phyloP scores from a whole-genome alignment of 2,888 invertebrate genomes.

The Acanthosepion lycidas region DNA sequence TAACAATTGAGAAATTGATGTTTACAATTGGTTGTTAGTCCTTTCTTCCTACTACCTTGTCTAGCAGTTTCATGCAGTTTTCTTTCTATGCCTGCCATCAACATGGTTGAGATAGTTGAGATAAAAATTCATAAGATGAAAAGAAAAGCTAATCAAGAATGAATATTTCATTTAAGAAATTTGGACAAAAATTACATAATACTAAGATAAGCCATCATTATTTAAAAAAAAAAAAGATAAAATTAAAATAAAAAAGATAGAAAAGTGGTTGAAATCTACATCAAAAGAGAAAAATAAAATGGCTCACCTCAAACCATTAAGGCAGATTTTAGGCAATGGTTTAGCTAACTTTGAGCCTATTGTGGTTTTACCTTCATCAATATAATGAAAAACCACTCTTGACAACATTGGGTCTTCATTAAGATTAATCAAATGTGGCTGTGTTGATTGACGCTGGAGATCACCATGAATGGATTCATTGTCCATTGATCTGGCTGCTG shows the following conservation, averaged over 20 bases:
- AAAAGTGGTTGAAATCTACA: not conserved
- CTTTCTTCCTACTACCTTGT: too few relatives aligned
- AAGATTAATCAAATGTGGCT: conserved; percentile 72
- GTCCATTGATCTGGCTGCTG: conserved; percentile 65
- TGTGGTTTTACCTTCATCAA: conserved; percentile 65
- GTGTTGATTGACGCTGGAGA: conserved; percentile 58
- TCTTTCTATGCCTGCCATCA: too few relatives aligned
- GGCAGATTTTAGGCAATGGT: conserved; percentile 67
- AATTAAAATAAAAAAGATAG: not conserved
- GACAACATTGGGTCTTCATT: conserved; percentile 75
- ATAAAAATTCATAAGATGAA: too few relatives aligned
- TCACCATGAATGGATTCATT: conserved; percentile 56
- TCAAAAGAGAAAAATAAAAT: not conserved
- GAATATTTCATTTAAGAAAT: too few relatives aligned
- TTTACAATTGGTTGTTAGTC: too few relatives aligned
- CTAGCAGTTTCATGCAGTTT: too few relatives aligned
- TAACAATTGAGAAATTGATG: too few relatives aligned
- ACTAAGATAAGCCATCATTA: too few relatives aligned
- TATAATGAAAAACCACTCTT: conserved; percentile 72
- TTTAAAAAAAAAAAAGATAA: too few relatives aligned
- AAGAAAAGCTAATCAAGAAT: too few relatives aligned
- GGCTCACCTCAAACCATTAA: conserved; percentile 72
- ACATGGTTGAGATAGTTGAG: too few relatives aligned
- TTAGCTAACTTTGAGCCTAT: conserved; percentile 73
- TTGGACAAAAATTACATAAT: too few relatives aligned